Percentiles rank a stretch among this genome's conserved stretches.
These are phyloP conservation scores for Morelia viridis DNA, from an alignment of 2,797 vertebrate species.

Conservation along the genomic window DNA sequence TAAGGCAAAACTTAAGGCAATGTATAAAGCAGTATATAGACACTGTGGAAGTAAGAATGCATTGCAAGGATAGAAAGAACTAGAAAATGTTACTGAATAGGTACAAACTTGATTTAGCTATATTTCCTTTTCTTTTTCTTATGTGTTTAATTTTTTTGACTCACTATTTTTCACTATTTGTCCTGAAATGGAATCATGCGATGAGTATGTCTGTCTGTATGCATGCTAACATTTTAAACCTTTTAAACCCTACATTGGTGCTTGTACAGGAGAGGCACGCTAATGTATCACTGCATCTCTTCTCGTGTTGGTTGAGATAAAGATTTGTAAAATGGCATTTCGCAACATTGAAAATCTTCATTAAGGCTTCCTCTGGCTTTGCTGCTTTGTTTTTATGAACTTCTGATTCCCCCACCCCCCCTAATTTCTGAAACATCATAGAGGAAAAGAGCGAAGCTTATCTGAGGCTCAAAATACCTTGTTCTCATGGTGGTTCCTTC, in stretches of 20 bases:
- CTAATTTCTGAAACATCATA: background rate
- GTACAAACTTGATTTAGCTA: background rate
- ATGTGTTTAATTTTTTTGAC: no score
- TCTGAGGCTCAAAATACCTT: rapidly evolving
- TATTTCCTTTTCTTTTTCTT: no score
- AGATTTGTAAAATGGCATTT: background rate
- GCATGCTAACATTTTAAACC: background rate
- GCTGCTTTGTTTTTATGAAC: background rate
- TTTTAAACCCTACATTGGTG: background rate
- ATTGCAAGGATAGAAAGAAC: background rate
- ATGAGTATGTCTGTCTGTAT: no score
- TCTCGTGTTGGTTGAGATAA: background rate
- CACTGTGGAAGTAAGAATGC: background rate
- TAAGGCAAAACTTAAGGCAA: background rate
- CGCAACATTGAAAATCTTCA: background rate
- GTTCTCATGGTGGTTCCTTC: rapidly evolving
- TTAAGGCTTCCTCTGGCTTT: background rate
- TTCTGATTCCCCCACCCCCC: no score
- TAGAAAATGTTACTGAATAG: background rate
- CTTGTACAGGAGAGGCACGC: no score
- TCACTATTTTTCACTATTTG: no score
- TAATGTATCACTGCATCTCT: background rate
- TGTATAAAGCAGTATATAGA: background rate
- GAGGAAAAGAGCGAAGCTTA: rapidly evolving
- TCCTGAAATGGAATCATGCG: no score